Evolutionary conservation across 1,140 invertebrate genomes (phyloP).

Genomic region (Laupala kohalensis): DNA sequence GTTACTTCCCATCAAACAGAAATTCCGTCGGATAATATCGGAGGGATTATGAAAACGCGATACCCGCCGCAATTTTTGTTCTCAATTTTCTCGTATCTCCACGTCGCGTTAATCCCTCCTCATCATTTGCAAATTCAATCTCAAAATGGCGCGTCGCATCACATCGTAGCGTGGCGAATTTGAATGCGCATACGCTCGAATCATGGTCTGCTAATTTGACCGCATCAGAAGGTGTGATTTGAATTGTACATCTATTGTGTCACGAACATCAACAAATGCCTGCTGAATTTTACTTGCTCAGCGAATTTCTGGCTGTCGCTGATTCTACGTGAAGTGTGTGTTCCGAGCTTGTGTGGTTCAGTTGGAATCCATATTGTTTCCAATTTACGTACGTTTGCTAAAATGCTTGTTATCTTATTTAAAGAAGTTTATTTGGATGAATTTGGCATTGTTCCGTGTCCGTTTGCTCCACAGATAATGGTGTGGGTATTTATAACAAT

Average conservation of each 20-base stretch:
- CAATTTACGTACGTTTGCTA: not conserved
- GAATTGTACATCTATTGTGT: not conserved
- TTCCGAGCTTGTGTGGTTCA: too few species aligned
- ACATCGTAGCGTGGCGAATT: not conserved
- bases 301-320: not conserved
- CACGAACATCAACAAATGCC: not conserved
- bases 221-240: not conserved
- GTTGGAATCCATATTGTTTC: not conserved
- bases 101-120: not conserved
- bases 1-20: too few species aligned
- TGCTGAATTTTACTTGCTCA: not conserved
- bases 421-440: too few species aligned
- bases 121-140: not conserved
- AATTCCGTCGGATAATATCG: too few species aligned
- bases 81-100: not conserved
- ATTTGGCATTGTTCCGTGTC: too few species aligned
- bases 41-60: not conserved
- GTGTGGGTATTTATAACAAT: too few species aligned
- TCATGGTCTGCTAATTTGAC: not conserved
- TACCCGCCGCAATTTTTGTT: not conserved
- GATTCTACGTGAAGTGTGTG: not conserved
- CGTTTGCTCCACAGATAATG: too few species aligned
- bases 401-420: too few species aligned
- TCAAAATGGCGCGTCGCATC: not conserved
- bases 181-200: not conserved